phyloP scores from a whole-genome alignment of 2,888 invertebrate genomes.

The Drosophila imparisetae region DNA sequence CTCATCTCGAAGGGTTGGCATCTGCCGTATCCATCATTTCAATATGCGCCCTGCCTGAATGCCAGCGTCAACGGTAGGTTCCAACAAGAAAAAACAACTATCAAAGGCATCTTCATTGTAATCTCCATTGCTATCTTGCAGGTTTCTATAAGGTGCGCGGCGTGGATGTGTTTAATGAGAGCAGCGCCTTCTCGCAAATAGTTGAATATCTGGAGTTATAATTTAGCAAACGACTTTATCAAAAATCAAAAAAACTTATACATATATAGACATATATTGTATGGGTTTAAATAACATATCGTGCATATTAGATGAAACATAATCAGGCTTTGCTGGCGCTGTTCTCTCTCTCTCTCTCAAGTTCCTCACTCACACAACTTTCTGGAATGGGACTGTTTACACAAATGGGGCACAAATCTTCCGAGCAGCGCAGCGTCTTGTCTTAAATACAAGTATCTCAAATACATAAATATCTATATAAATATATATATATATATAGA shows the following conservation, averaged over 20 bases:
- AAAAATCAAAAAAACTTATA: conserved; percentile 1
- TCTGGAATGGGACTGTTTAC: conserved; percentile 60
- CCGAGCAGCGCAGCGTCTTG: conserved; percentile 57
- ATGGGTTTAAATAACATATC: conserved; percentile 56
- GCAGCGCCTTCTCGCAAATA: conserved; percentile 79
- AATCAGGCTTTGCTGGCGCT: conserved; percentile 66
- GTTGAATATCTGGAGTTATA: conserved; percentile 76
- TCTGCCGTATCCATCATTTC: conserved; percentile 83
- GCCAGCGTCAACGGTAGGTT: conserved; percentile 75
- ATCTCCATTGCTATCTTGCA: conserved; percentile 34
- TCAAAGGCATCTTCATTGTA: background rate
- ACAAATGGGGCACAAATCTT: conserved; percentile 61
- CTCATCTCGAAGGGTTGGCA: conserved; percentile 78
- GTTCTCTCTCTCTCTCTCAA: conserved; percentile 12
- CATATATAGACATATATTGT: conserved; percentile 34
- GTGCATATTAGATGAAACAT: conserved; percentile 59
- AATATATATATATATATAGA: conserved; percentile 56
- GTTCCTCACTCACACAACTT: conserved; percentile 20
- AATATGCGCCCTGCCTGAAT: conserved; percentile 74
- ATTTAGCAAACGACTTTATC: conserved; percentile 43
- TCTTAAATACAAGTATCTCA: conserved; percentile 54
- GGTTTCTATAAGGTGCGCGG: conserved; percentile 83
- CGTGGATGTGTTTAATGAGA: conserved; percentile 80
- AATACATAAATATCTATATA: conserved; percentile 66
- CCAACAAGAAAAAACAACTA: background rate